Evolutionary conservation across 2,113 vertebrate genomes (phyloP).

Genomic region (Heliornis fulica): DNA sequence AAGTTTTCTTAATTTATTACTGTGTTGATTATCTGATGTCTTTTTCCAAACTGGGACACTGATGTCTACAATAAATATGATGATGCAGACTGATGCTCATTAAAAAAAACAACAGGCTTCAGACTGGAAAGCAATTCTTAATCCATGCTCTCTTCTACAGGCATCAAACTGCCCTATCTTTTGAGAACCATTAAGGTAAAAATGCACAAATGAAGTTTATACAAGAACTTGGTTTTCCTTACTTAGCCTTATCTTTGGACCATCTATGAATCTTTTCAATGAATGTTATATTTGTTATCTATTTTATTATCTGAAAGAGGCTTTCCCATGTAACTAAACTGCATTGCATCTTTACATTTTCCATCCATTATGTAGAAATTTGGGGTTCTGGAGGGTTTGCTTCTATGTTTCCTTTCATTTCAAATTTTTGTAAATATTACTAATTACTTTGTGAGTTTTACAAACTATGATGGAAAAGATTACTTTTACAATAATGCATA

Average conservation of each 20-base stretch:
- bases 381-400: background rate
- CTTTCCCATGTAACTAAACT: background rate
- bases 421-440: background rate
- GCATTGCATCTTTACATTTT: background rate
- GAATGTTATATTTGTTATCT: background rate
- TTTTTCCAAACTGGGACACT: background rate
- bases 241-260: background rate
- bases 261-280: background rate
- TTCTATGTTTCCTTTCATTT: background rate
- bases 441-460: background rate
- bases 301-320: background rate
- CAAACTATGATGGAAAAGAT: background rate
- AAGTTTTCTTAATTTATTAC: background rate
- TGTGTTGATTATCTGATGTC: background rate
- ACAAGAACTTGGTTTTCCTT: background rate
- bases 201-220: background rate
- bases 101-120: background rate
- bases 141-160: background rate
- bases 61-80: background rate
- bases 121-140: background rate
- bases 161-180: background rate
- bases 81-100: background rate
- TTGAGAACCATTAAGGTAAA: background rate
- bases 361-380: background rate
- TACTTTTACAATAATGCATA: background rate